phyloP scores from a whole-genome alignment of 2,113 vertebrate genomes.

The Paratilapia polleni region DNA sequence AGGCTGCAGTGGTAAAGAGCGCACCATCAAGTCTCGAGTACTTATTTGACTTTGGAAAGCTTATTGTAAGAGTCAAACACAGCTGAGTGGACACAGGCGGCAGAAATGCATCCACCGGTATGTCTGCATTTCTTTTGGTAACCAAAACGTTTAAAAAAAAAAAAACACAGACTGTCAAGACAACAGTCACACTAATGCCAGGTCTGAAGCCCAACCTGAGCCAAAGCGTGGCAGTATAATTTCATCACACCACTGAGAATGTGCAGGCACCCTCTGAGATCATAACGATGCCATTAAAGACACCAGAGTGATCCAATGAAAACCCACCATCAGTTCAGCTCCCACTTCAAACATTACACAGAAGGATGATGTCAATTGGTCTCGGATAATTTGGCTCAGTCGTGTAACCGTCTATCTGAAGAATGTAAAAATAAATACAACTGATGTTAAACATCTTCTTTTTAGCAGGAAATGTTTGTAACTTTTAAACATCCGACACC shows the following conservation, averaged over 20 bases:
- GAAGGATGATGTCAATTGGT: constrained; percentile 62
- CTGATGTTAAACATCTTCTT: constrained; percentile 26
- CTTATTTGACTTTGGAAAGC: constrained; percentile 30
- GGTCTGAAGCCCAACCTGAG: constrained; percentile 14
- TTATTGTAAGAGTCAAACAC: constrained; percentile 19
- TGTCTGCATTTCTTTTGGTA: constrained; percentile 5
- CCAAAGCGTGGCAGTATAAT: constrained; percentile 59
- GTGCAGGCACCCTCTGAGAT: constrained; percentile 73
- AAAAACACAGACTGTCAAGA: constrained; percentile 11
- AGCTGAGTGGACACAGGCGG: not conserved
- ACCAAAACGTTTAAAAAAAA: not conserved
- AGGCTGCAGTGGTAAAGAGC: constrained; percentile 8
- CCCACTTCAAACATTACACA: constrained; percentile 63
- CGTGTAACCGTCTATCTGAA: constrained; percentile 25
- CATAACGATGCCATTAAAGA: constrained; percentile 70
- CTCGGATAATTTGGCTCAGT: constrained; percentile 57
- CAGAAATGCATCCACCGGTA: not conserved
- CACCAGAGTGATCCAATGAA: constrained; percentile 66
- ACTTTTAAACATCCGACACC: constrained; percentile 5
- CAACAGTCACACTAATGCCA: constrained; percentile 27
- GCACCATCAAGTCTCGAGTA: constrained; percentile 4
- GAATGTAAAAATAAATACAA: constrained; percentile 61
- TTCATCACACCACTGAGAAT: constrained; percentile 68
- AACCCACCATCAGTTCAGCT: constrained; percentile 50
- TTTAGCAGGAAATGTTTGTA: constrained; percentile 4